Conservation (phyloP, 2,113 vertebrate species). For the Athene cunicularia region DNA sequence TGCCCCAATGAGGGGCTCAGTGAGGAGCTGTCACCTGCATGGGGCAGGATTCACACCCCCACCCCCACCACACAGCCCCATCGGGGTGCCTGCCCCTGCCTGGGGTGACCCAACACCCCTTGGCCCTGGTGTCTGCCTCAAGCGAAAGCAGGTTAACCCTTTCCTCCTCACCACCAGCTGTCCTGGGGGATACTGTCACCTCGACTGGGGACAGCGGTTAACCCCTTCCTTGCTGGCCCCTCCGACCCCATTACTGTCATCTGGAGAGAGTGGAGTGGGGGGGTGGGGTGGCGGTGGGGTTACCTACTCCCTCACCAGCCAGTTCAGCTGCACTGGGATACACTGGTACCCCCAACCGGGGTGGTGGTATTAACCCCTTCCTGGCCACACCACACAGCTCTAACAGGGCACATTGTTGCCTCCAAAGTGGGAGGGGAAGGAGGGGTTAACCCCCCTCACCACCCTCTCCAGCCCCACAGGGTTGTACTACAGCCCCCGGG, state of each 20-base stretch:
- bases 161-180: not conserved
- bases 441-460: not conserved
- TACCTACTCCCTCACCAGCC: not conserved
- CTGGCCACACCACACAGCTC: not conserved
- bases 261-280: too few relatives aligned
- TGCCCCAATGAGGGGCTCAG: not conserved
- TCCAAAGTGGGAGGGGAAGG: not conserved
- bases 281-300: too few relatives aligned
- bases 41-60: not conserved
- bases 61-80: rapidly evolving
- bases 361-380: not conserved
- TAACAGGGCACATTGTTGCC: not conserved
- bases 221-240: not conserved
- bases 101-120: not conserved
- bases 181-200: not conserved
- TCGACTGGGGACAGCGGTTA: not conserved
- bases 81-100: not conserved
- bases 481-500: not conserved
- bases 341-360: rapidly evolving
- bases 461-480: not conserved
- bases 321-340: not conserved
- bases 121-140: not conserved
- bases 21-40: not conserved
- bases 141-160: not conserved
- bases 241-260: not conserved